Percentiles rank a stretch among this genome's conserved stretches.
Conservation (phyloP, 30 jellyfish, hydroid and myxozoan species). For the Turritopsis rubra region DNA sequence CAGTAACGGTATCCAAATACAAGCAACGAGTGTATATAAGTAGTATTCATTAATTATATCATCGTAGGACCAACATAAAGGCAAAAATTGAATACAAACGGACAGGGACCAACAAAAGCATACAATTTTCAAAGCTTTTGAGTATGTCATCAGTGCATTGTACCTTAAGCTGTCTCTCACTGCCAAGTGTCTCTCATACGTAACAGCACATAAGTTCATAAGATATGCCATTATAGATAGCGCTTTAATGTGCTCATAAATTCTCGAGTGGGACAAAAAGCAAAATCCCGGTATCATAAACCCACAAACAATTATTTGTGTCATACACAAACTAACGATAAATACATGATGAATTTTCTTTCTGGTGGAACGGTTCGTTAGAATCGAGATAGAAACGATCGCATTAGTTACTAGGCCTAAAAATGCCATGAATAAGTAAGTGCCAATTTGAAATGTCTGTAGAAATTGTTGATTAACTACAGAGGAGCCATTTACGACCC, state of each 20-base stretch:
- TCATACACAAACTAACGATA: conserved; percentile 10
- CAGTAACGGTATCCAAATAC: not conserved
- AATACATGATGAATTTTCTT: not conserved
- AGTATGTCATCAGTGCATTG: not conserved
- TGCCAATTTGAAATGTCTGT: not conserved
- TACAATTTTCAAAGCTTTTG: conserved; percentile 8
- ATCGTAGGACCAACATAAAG: not conserved
- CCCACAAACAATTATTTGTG: conserved; percentile 17
- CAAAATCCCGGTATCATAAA: conserved; percentile 11
- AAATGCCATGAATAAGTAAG: not conserved
- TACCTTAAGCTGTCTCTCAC: not conserved
- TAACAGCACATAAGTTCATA: conserved; percentile 12
- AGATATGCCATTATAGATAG: conserved; percentile 17
- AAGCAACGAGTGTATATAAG: conserved; percentile 11
- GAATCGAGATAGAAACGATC: not conserved
- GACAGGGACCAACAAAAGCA: conserved; percentile 14
- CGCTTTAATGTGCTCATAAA: not conserved
- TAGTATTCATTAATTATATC: not conserved
- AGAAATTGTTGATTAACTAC: not conserved
- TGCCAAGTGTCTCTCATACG: conserved; percentile 18
- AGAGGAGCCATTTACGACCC: not conserved
- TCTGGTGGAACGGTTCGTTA: not conserved
- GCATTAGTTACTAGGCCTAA: not conserved
- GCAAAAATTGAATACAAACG: not conserved
- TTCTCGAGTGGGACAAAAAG: not conserved